Percentiles rank a stretch among this genome's conserved stretches.
Evolutionary conservation across 1,140 invertebrate species (phyloP).

Genomic region (Caenorhabditis latens): DNA sequence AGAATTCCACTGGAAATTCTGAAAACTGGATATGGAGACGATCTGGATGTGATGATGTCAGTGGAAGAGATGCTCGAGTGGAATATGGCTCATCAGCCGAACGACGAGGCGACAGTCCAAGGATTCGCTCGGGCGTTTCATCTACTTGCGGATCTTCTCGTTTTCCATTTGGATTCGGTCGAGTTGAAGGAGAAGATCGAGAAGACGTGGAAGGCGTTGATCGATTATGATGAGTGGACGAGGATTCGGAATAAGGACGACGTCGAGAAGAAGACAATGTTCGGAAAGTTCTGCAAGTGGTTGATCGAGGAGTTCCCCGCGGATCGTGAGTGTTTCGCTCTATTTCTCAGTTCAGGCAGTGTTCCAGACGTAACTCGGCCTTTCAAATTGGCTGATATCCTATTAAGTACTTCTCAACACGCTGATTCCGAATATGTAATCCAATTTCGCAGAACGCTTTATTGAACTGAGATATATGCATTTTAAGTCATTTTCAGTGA

Average conservation of each 20-base stretch:
- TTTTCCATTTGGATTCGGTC: conserved; percentile 4
- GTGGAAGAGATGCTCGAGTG: conserved; percentile 51
- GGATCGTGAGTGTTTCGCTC: not conserved
- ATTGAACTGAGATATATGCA: too few relatives aligned
- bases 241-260: not conserved
- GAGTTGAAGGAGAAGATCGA: conserved; percentile 14
- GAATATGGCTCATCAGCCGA: conserved; percentile 23
- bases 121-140: conserved; percentile 32
- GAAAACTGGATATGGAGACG: not conserved
- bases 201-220: conserved; percentile 25
- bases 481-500: too few relatives aligned
- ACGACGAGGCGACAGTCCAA: not conserved
- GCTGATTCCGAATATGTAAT: too few relatives aligned
- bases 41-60: conserved; percentile 29
- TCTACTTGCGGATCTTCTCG: not conserved
- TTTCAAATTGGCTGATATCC: too few relatives aligned
- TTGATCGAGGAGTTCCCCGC: not conserved
- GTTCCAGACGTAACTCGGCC: too few relatives aligned
- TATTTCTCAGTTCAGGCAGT: too few relatives aligned
- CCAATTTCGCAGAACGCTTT: too few relatives aligned
- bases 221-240: conserved; percentile 27
- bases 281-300: conserved; percentile 25
- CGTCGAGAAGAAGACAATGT: conserved; percentile 35
- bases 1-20: not conserved
- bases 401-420: too few relatives aligned